Evolutionary conservation across 2,888 invertebrate genomes (phyloP).

Genomic region (Thera britannica): DNA sequence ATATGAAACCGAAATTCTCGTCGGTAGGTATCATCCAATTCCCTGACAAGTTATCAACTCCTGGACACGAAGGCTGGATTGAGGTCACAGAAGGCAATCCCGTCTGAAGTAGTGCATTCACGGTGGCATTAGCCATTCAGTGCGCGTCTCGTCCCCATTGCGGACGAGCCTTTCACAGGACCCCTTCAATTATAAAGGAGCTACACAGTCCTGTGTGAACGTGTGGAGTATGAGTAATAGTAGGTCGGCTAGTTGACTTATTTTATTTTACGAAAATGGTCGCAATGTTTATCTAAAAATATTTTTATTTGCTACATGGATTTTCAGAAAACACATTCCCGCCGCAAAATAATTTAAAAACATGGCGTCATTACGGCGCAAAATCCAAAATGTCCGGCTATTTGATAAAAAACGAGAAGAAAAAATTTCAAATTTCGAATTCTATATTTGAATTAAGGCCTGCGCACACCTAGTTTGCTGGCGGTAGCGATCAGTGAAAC

Average conservation of each 20-base stretch:
- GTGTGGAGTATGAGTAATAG: not conserved
- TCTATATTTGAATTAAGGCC: not conserved
- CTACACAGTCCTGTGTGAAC: slow-evolving; percentile 5
- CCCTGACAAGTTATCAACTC: not conserved
- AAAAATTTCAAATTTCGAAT: not conserved
- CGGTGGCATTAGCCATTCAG: slow-evolving; percentile 60
- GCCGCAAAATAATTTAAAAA: not conserved
- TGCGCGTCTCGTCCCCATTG: slow-evolving; percentile 1
- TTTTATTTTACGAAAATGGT: not conserved
- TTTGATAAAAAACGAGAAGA: not conserved
- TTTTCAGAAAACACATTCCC: no score
- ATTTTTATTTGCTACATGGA: no score
- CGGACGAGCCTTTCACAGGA: slow-evolving; percentile 56
- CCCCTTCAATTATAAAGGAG: slow-evolving; percentile 48
- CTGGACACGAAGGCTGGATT: slow-evolving; percentile 21
- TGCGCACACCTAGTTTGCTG: no score
- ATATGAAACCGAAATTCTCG: not conserved
- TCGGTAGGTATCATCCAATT: not conserved
- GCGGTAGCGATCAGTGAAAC: no score
- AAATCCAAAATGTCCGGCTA: not conserved
- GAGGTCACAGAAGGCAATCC: slow-evolving; percentile 38
- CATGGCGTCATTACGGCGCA: not conserved
- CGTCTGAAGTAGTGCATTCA: slow-evolving; percentile 48
- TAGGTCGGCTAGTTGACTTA: not conserved
- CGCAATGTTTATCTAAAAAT: not conserved